A percentile compares a stretch with the other conserved stretches of the same genome.
These are phyloP conservation scores for Neodiprion pinetum DNA, from an alignment of 1,140 invertebrate species.

Conservation along the genomic window DNA sequence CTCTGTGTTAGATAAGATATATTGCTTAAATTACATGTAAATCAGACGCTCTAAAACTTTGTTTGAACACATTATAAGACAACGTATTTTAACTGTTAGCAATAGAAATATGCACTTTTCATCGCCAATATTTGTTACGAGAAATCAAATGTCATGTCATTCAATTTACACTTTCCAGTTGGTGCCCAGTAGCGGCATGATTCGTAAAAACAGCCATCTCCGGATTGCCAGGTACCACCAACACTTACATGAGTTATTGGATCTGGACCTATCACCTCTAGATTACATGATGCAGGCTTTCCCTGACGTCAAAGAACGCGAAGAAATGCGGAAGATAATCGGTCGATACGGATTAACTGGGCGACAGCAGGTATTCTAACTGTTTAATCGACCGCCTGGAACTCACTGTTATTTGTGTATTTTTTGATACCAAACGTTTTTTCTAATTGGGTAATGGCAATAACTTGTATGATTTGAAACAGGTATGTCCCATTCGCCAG, in stretches of 20 bases:
- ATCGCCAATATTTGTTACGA: not conserved
- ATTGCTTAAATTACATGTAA: conserved; percentile 8
- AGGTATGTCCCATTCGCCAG: conserved; percentile 97
- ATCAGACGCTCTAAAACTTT: conserved; percentile 20
- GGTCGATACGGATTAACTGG: conserved; percentile 97
- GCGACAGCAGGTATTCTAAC: conserved; percentile 83
- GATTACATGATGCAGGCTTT: conserved; percentile 99
- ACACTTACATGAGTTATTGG: conserved; percentile 96
- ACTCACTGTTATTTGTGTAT: not conserved
- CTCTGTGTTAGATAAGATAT: not conserved
- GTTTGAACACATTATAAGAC: conserved; percentile 2
- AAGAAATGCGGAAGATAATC: conserved; percentile 99
- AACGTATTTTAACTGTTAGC: conserved; percentile 10
- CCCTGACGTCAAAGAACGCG: conserved; percentile 96
- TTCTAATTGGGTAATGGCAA: not conserved
- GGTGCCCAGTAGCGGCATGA: conserved; percentile 94
- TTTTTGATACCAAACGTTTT: not conserved
- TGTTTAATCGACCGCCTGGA: not conserved
- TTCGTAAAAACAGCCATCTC: conserved; percentile 96
- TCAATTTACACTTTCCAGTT: conserved; percentile 65
- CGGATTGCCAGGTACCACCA: conserved; percentile 98
- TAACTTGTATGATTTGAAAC: conserved; percentile 15
- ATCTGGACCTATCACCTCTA: conserved; percentile 92
- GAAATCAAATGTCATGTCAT: conserved; percentile 9
- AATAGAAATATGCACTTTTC: conserved; percentile 10